Evolutionary conservation across 2,113 vertebrate genomes (phyloP).

Genomic region (Acinonyx jubatus): DNA sequence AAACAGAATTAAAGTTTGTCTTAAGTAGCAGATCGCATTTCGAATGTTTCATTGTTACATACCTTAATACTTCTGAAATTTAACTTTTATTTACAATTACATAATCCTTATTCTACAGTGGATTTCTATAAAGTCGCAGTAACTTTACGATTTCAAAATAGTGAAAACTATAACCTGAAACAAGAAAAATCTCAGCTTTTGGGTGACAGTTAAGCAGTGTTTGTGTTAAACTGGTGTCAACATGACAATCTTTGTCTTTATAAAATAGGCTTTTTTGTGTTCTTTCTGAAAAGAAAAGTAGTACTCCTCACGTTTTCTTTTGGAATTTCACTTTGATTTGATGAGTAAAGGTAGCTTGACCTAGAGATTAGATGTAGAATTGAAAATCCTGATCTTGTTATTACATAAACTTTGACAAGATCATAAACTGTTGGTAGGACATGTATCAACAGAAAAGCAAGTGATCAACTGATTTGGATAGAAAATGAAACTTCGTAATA

Average conservation of each 20-base stretch:
- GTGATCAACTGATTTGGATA: background rate
- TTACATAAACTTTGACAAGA: background rate
- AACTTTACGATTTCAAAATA: background rate
- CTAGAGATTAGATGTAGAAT: background rate
- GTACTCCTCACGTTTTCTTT: background rate
- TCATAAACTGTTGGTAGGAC: background rate
- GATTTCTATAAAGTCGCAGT: background rate
- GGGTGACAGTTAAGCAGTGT: background rate
- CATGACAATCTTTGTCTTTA: constrained; percentile 1
- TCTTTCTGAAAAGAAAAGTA: constrained; percentile 13
- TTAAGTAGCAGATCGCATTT: constrained; percentile 35
- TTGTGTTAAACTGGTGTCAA: constrained; percentile 2
- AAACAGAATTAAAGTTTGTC: constrained; percentile 57
- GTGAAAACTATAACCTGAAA: background rate
- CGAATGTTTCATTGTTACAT: constrained; percentile 1
- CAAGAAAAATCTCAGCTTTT: constrained; percentile 56
- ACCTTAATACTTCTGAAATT: constrained; percentile 17
- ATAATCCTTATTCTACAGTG: constrained; percentile 20
- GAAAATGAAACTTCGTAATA: background rate
- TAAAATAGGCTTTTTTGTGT: background rate
- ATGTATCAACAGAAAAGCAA: background rate
- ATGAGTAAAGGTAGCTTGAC: background rate
- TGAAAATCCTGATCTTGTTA: background rate
- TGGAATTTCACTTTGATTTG: constrained; percentile 10
- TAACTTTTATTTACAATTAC: background rate